Percentiles rank a stretch among this genome's conserved stretches.
These are phyloP conservation scores for Icerya purchasi DNA, from an alignment of 2,888 invertebrate species.

Conservation along the genomic window DNA sequence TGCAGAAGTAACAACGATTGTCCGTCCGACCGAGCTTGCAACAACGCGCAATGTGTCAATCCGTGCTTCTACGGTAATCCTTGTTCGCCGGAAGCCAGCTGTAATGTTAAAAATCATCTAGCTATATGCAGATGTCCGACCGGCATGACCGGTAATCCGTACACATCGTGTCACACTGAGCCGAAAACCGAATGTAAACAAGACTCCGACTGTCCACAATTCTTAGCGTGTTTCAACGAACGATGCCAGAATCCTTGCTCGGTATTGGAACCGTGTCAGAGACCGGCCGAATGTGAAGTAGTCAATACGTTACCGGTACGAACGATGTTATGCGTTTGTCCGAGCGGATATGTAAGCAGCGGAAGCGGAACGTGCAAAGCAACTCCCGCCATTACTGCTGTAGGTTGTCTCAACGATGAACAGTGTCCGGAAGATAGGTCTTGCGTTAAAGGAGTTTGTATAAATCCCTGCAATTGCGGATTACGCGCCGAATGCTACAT, in stretches of 20 bases:
- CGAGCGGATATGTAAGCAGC: slow-evolving; percentile 65
- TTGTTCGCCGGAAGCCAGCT: slow-evolving; percentile 57
- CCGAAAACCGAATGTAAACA: slow-evolving; percentile 50
- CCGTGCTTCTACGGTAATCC: slow-evolving; percentile 57
- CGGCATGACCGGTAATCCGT: slow-evolving; percentile 57
- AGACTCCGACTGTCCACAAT: slow-evolving; percentile 55
- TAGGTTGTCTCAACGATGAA: slow-evolving; percentile 48
- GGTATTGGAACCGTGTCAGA: slow-evolving; percentile 52
- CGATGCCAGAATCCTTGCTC: slow-evolving; percentile 67
- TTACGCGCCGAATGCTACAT: slow-evolving; percentile 65
- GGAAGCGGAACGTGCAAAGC: slow-evolving; percentile 61
- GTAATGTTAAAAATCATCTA: slow-evolving; percentile 57
- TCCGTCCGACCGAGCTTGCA: slow-evolving; percentile 61
- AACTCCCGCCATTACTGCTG: slow-evolving; percentile 36
- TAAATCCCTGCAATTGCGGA: slow-evolving; percentile 67
- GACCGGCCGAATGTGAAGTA: slow-evolving; percentile 60
- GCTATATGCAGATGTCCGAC: slow-evolving; percentile 65
- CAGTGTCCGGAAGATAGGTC: slow-evolving; percentile 59
- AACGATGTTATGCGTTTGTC: slow-evolving; percentile 75
- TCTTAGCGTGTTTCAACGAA: slow-evolving; percentile 53
- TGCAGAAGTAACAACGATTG: slow-evolving; percentile 74
- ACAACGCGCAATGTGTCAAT: slow-evolving; percentile 63
- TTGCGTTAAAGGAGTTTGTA: slow-evolving; percentile 58
- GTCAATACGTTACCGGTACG: slow-evolving; percentile 60
- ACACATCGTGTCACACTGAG: slow-evolving; percentile 53